Conservation (phyloP, 1,140 invertebrate species). For the Ctenoplectra terminalis region DNA sequence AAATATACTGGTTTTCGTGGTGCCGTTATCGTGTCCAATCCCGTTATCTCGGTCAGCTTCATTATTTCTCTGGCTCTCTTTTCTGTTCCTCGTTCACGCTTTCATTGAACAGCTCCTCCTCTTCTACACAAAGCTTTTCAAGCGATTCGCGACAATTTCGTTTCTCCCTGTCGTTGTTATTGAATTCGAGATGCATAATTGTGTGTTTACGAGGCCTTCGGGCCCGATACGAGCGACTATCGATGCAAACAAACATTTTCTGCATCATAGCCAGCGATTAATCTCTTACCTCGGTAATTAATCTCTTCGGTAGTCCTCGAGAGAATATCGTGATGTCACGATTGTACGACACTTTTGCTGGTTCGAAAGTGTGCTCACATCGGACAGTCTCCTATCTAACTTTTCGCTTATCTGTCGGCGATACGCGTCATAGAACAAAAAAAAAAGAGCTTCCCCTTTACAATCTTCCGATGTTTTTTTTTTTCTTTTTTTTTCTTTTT, state of each 20-base stretch:
- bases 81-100: neutral
- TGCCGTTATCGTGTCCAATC: constrained; percentile 54
- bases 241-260: constrained; percentile 14
- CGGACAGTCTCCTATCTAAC: neutral
- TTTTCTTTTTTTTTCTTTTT: too few species aligned
- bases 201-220: neutral
- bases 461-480: constrained; percentile 42
- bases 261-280: neutral
- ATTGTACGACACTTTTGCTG: neutral
- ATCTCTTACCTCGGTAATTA: neutral
- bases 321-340: neutral
- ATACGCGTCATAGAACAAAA: neutral
- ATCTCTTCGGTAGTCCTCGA: neutral
- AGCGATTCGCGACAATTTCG: neutral
- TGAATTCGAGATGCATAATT: neutral
- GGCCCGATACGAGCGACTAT: neutral
- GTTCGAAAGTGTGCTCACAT: neutral
- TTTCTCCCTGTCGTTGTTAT: constrained; percentile 7
- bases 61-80: constrained; percentile 14
- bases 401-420: neutral
- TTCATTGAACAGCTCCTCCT: neutral
- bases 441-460: neutral
- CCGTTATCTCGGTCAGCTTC: constrained; percentile 47
- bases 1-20: constrained; percentile 39
- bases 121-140: neutral